Percentiles rank a stretch among this genome's conserved stretches.
Evolutionary conservation across 1,140 invertebrate genomes (phyloP).

Genomic region (Lamellibrachia luymesi): DNA sequence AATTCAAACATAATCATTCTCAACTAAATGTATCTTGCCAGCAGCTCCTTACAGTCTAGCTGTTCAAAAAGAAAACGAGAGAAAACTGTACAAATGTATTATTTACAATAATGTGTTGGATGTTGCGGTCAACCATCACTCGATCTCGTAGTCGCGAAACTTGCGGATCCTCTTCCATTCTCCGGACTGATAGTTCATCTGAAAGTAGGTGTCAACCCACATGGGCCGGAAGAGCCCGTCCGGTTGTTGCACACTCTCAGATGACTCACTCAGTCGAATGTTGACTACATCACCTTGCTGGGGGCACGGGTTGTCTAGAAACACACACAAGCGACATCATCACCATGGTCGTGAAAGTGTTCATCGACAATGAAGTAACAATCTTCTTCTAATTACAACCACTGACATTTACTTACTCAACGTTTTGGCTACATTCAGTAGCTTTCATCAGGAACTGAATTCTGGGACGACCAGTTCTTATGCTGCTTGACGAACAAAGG

Average conservation of each 20-base stretch:
- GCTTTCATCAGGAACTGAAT: too few species aligned
- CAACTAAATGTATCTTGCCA: neutral
- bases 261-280: conserved; percentile 86
- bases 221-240: conserved; percentile 67
- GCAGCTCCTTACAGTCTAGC: neutral
- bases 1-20: neutral
- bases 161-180: conserved; percentile 92
- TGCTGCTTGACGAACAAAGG: too few species aligned
- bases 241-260: conserved; percentile 73
- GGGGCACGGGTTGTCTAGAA: conserved; percentile 88
- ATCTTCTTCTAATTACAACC: too few species aligned
- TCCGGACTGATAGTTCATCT: conserved; percentile 94
- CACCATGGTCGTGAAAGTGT: too few species aligned
- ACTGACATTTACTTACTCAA: too few species aligned
- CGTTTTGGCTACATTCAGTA: too few species aligned
- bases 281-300: conserved; percentile 89
- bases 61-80: neutral
- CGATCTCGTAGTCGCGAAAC: conserved; percentile 38
- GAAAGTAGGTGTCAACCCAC: conserved; percentile 85
- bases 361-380: too few species aligned
- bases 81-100: neutral
- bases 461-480: too few species aligned
- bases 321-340: conserved; percentile 16
- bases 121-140: neutral
- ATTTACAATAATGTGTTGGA: neutral